A percentile compares a stretch with the other conserved stretches of the same genome.
Conservation (phyloP, 2,113 vertebrate species). For the Ovibos moschatus region DNA sequence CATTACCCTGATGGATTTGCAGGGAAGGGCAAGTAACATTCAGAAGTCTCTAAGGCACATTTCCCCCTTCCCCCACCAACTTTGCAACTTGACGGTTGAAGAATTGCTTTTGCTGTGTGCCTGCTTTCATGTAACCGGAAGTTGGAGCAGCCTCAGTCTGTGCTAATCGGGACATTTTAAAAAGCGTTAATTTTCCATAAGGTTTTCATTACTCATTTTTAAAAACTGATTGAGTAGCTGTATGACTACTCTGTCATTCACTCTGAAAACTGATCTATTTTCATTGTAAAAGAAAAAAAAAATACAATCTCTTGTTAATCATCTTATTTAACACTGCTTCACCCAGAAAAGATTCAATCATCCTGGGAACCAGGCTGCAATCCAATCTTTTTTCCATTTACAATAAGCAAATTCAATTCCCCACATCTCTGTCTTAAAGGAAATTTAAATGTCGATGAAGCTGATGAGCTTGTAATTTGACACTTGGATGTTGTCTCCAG, state of each 20-base stretch:
- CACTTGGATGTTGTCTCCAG: slow-evolving; percentile 2
- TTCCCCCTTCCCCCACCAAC: accelerated
- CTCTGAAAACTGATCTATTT: slow-evolving; percentile 27
- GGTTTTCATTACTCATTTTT: background rate
- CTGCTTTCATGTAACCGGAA: background rate
- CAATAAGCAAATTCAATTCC: slow-evolving; percentile 59
- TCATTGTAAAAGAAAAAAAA: background rate
- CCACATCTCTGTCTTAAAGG: slow-evolving; percentile 49
- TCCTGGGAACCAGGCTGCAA: slow-evolving; percentile 47
- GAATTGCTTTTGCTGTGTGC: background rate
- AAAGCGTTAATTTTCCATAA: background rate
- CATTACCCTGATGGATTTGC: background rate
- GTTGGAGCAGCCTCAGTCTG: background rate
- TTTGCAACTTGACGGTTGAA: background rate
- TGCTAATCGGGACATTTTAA: background rate
- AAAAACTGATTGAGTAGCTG: background rate
- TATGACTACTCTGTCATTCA: background rate
- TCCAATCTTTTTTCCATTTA: slow-evolving; percentile 44
- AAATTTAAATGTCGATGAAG: slow-evolving; percentile 51
- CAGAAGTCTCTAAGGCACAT: background rate
- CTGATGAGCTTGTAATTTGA: slow-evolving; percentile 22
- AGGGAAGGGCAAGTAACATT: background rate
- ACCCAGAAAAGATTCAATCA: slow-evolving; percentile 32
- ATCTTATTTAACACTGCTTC: slow-evolving; percentile 43
- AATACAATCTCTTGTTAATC: background rate